Conservation (phyloP, 2,888 invertebrate species). For the Dryadula phaetusa region DNA sequence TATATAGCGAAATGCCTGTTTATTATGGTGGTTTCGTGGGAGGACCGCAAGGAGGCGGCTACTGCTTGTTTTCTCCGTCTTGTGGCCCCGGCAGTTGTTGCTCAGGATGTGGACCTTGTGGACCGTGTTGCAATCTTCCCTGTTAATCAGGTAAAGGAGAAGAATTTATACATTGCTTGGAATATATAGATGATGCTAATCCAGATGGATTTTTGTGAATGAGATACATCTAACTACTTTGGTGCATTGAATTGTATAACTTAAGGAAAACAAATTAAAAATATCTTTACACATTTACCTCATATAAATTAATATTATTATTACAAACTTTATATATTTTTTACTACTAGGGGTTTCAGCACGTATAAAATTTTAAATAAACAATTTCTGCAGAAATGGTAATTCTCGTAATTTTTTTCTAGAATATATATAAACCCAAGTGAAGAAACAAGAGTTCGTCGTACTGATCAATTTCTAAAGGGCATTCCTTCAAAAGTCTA, state of each 20-base stretch:
- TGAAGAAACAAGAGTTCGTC: background rate
- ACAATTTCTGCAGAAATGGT: background rate
- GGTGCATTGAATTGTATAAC: too few species aligned
- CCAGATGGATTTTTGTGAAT: too few species aligned
- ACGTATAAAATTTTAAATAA: background rate
- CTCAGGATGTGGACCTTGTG: slow-evolving; percentile 56
- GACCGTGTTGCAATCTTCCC: slow-evolving; percentile 57
- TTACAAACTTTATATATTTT: too few species aligned
- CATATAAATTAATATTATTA: too few species aligned
- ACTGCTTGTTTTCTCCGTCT: slow-evolving; percentile 61
- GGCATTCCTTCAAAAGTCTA: background rate
- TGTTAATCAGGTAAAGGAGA: slow-evolving; percentile 49
- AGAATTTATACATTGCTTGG: too few species aligned
- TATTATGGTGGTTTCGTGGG: slow-evolving; percentile 74
- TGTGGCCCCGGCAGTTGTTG: slow-evolving; percentile 58
- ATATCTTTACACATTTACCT: too few species aligned
- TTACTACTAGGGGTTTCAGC: too few species aligned
- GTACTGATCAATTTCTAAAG: background rate
- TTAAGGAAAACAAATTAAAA: too few species aligned
- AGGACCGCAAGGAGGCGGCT: slow-evolving; percentile 69
- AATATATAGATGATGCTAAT: too few species aligned
- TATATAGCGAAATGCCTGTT: slow-evolving; percentile 59
- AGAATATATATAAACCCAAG: background rate
- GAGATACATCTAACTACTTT: too few species aligned
- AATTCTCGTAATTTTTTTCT: background rate